Evolutionary conservation across 2,888 invertebrate species (phyloP), one percentile per base, ranked within the genome.

Genomic region (Leucophora obtusa): DNA sequence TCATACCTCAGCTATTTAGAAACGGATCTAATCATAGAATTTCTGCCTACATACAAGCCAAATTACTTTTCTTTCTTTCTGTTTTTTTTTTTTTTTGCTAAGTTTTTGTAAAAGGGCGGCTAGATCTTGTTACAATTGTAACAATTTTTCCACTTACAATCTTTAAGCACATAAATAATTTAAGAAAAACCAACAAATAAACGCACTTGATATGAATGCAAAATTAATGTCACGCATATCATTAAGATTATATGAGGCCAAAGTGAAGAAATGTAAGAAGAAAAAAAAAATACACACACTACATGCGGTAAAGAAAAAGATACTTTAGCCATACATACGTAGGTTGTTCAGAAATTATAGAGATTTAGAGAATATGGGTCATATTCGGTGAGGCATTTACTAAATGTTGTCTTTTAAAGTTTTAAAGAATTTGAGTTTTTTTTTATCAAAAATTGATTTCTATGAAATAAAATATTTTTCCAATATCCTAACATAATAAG

Each of bases 181-280:
- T 4, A 28, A 7, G 28, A 28, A 28, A 28, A 28, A 28, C 7
- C 3, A 11, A 58, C 51, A 62, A 73, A 58, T 54, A 47, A 76
- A 76, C 73, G 81, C 77, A 81, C 81, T 77, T 81, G 77, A 81
- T 81, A 60, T 70, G 75, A 81, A 77, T 77, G 81, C 60, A 58
- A 76, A 81, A 81, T 73, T 73, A 73, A 73, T 81, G 81, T 81
- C 81, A 81, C 73, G 77, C 77, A 81, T 81, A 81, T 77, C 81
- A 77, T 81, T 80, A 80, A 80, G 76, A 80, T 76, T 60, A 60
- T 72, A 72, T 69, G 68, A 76, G 76, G 65, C 72, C 68, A 74
- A 68, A 51, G 15, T 47, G n/a, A 38, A 14, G 14, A 38, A 38
- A 38, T 11, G 38, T 7, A 28, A 28, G 28, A 28, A 6, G 7